Evolutionary conservation across 2,113 vertebrate genomes (phyloP).

Genomic region (Promerops cafer): DNA sequence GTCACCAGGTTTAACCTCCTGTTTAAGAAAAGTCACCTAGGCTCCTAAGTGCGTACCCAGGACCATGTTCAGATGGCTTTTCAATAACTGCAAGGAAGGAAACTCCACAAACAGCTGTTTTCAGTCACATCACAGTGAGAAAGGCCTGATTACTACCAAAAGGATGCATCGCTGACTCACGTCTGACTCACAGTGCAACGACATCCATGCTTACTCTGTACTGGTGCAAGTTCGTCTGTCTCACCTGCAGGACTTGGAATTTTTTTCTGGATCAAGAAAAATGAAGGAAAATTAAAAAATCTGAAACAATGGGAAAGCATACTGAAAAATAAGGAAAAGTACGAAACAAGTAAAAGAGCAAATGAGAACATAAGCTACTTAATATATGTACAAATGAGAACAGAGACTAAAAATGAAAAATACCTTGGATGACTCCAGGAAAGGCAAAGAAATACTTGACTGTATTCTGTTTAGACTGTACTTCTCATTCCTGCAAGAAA

Average conservation of each 20-base stretch:
- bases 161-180: background rate
- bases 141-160: background rate
- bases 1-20: background rate
- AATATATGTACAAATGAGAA: background rate
- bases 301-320: background rate
- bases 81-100: background rate
- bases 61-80: background rate
- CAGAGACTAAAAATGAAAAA: background rate
- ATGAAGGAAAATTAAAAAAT: background rate
- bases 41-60: background rate
- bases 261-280: background rate
- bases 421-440: background rate
- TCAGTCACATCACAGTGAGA: background rate
- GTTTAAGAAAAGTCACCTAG: background rate
- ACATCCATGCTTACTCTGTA: background rate
- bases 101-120: background rate
- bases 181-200: accelerated
- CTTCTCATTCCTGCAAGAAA: background rate
- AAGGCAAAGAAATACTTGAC: background rate
- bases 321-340: background rate
- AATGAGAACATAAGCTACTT: background rate
- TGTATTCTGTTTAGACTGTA: background rate
- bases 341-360: background rate
- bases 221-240: background rate
- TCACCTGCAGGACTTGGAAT: background rate